Evolutionary conservation across 2,888 invertebrate genomes (phyloP).

Genomic region (Molorchus minor): DNA sequence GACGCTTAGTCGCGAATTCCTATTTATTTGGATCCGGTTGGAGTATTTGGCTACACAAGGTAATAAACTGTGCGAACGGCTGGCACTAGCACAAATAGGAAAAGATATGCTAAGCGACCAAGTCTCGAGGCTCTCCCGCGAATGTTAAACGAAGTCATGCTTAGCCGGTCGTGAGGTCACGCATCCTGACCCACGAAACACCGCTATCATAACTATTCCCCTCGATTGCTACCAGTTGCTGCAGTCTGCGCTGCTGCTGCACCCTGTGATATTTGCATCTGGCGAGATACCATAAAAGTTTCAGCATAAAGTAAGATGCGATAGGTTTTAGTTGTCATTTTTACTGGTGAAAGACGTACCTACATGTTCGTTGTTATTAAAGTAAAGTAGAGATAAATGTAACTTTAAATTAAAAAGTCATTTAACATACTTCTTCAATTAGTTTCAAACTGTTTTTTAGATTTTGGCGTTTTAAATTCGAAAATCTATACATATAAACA

Average conservation of each 20-base stretch:
- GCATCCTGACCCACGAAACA: conserved; percentile 35
- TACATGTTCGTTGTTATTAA: too few species aligned
- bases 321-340: too few species aligned
- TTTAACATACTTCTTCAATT: too few species aligned
- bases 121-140: conserved; percentile 15
- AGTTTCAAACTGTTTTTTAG: too few species aligned
- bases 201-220: conserved; percentile 30
- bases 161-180: conserved; percentile 38
- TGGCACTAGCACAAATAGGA: conserved; percentile 8
- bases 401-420: too few species aligned
- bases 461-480: too few species aligned
- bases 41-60: conserved; percentile 6
- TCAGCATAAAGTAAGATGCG: too few species aligned
- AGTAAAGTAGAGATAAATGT: too few species aligned
- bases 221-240: conserved; percentile 36
- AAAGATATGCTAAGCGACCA: conserved; percentile 7
- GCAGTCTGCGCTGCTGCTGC: conserved; percentile 27
- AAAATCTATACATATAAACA: too few species aligned
- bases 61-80: conserved; percentile 2
- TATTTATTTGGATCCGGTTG: neutral
- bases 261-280: conserved; percentile 8
- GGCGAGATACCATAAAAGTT: neutral
- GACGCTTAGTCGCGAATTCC: neutral
- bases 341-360: too few species aligned
- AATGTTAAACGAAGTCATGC: conserved; percentile 30